Evolutionary conservation across 2,797 vertebrate genomes (phyloP).

Genomic region (Onychomys leucogaster): DNA sequence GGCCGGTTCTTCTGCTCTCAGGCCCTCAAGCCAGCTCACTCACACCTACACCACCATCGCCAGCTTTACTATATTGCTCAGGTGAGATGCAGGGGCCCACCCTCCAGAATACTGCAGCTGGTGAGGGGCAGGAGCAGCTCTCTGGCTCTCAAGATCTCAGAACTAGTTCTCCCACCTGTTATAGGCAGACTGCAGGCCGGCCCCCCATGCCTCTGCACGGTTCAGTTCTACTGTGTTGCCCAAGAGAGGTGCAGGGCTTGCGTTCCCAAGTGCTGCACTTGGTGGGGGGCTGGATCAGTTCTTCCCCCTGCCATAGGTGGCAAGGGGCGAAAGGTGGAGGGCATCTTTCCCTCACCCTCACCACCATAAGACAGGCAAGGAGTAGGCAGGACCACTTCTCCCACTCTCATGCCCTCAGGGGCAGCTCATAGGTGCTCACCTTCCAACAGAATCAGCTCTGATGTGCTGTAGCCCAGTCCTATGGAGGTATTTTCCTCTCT

Average conservation of each 20-base stretch:
- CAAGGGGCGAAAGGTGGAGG: not conserved
- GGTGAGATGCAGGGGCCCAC: not conserved
- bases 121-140: not conserved
- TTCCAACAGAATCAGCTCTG: too few species aligned
- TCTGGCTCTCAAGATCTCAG: not conserved
- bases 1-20: not conserved
- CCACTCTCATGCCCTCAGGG: not conserved
- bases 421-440: not conserved
- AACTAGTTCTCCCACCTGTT: not conserved
- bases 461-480: too few species aligned
- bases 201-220: not conserved
- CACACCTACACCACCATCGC: not conserved
- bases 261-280: not conserved
- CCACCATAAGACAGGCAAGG: not conserved
- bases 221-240: not conserved
- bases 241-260: not conserved
- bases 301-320: not conserved
- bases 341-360: not conserved
- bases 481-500: too few species aligned
- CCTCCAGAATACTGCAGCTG: not conserved
- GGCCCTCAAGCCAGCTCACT: not conserved
- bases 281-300: not conserved
- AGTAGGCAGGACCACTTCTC: not conserved
- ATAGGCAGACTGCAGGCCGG: too few species aligned
- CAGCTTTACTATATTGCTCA: not conserved